Percentiles rank a stretch among this genome's conserved stretches.
phyloP scores from a whole-genome alignment of 2,797 vertebrate species.

The Aulostomus chinensis region DNA sequence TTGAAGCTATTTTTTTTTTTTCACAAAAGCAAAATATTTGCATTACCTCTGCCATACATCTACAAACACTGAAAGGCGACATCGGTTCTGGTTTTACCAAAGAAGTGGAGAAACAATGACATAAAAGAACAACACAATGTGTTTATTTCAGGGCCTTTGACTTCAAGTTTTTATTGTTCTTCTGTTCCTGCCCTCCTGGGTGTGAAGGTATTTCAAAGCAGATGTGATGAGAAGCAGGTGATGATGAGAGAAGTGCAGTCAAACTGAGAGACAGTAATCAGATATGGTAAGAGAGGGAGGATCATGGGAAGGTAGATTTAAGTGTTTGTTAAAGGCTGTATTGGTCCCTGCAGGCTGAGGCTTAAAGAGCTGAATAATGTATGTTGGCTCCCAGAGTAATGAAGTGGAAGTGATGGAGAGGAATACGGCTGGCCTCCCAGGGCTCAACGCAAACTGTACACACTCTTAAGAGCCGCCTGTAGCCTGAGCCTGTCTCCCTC shows the following conservation, averaged over 20 bases:
- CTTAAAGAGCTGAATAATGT: constrained; percentile 79
- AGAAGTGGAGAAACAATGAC: no score
- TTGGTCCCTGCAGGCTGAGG: constrained; percentile 73
- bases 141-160: no score
- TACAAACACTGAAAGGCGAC: no score
- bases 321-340: constrained; percentile 81
- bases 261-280: constrained; percentile 33
- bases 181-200: no score
- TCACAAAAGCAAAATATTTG: no score
- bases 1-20: no score
- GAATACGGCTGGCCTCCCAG: constrained; percentile 77
- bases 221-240: background rate
- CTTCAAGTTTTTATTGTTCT: no score
- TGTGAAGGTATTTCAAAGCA: no score
- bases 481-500: constrained; percentile 58
- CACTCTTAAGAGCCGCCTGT: constrained; percentile 79
- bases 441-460: constrained; percentile 76
- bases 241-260: background rate
- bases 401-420: constrained; percentile 81
- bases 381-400: constrained; percentile 79
- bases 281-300: constrained; percentile 6
- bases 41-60: no score
- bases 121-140: no score
- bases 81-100: no score
- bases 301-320: constrained; percentile 71